These are phyloP conservation scores for Actinia tenebrosa DNA, from an alignment of 64 coral and sea anemone species.

Conservation along the genomic window DNA sequence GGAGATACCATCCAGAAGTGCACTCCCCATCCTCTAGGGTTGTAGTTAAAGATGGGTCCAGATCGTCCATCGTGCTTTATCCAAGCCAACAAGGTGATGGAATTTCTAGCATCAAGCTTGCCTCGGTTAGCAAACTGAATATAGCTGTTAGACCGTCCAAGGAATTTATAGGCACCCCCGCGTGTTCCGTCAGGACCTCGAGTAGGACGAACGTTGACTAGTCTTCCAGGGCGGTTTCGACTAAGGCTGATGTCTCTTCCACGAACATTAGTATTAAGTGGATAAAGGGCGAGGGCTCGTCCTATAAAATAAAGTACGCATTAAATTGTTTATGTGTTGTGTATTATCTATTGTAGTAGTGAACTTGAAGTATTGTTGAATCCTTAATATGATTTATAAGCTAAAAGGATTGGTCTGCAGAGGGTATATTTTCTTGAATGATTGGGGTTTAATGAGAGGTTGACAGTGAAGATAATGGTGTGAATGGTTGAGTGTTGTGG, in stretches of 20 bases:
- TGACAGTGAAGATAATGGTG: too few species aligned
- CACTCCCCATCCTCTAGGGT: slow-evolving; percentile 41
- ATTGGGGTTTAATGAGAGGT: too few species aligned
- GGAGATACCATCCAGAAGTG: slow-evolving; percentile 61
- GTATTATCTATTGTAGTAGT: too few species aligned
- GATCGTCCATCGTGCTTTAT: slow-evolving; percentile 45
- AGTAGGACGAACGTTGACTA: neutral
- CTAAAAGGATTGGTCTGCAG: too few species aligned
- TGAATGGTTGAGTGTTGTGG: too few species aligned
- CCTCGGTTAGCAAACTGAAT: slow-evolving; percentile 67
- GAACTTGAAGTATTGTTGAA: too few species aligned
- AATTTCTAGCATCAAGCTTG: slow-evolving; percentile 36
- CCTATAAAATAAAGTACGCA: neutral
- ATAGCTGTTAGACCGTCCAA: slow-evolving; percentile 42
- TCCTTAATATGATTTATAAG: too few species aligned
- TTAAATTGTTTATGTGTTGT: too few species aligned
- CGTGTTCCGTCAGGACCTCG: slow-evolving; percentile 57
- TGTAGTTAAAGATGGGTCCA: slow-evolving; percentile 72
- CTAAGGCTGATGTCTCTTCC: slow-evolving; percentile 57
- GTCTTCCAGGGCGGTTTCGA: slow-evolving; percentile 36
- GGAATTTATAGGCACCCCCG: slow-evolving; percentile 47
- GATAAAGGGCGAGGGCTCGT: slow-evolving; percentile 47
- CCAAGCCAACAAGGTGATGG: slow-evolving; percentile 67
- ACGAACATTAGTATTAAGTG: slow-evolving; percentile 27
- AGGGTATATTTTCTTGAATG: too few species aligned